phyloP scores from a whole-genome alignment of 2,113 vertebrate genomes.

The Apteryx mantelli region DNA sequence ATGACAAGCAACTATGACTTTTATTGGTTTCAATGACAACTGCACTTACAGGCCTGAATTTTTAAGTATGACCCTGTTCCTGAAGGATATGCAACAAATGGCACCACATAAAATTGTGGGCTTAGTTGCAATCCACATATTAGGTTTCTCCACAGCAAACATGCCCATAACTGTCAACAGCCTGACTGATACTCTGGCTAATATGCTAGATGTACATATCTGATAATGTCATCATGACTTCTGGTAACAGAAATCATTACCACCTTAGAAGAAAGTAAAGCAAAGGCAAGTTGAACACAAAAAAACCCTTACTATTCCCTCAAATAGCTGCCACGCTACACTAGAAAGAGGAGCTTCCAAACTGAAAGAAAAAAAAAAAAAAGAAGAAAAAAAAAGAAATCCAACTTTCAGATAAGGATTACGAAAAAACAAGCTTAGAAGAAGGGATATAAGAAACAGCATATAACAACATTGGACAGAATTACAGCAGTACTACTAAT shows the following conservation, averaged over 20 bases:
- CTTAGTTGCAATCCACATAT: neutral
- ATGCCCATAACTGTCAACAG: neutral
- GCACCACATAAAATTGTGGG: neutral
- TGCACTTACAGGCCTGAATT: neutral
- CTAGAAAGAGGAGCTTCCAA: neutral
- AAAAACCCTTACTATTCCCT: neutral
- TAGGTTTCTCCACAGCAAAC: neutral
- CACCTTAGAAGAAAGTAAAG: neutral
- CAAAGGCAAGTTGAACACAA: neutral
- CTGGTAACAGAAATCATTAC: neutral
- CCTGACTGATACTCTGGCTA: neutral
- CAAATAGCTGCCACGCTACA: neutral
- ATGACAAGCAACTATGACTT: neutral
- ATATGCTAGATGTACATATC: accelerated
- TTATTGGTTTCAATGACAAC: neutral
- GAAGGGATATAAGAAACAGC: neutral
- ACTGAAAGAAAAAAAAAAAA: neutral
- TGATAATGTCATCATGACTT: neutral
- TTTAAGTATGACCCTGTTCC: neutral
- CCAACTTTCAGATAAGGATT: neutral
- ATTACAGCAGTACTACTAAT: neutral
- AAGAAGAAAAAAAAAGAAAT: neutral
- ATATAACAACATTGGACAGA: neutral
- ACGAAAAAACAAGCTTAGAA: neutral
- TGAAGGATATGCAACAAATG: neutral